Evolutionary conservation across 2,797 vertebrate genomes (phyloP).

Genomic region (Alectoris magna): DNA sequence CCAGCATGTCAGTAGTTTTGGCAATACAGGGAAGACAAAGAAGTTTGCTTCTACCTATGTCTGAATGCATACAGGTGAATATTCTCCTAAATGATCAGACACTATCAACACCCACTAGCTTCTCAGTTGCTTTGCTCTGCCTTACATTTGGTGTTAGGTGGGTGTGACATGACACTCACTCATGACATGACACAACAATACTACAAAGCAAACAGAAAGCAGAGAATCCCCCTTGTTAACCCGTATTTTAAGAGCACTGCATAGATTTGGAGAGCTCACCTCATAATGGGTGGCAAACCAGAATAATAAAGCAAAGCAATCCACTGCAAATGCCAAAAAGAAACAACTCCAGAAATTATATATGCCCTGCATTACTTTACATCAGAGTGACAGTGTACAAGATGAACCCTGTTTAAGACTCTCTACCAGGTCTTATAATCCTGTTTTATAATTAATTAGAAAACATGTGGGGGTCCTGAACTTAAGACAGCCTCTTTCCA

Average conservation of each 20-base stretch:
- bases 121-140: not conserved
- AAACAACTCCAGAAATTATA: not conserved
- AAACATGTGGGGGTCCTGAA: not conserved
- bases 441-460: slow-evolving; percentile 30
- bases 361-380: not conserved
- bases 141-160: not conserved
- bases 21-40: not conserved
- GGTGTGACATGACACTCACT: not conserved
- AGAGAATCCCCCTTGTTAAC: accelerated
- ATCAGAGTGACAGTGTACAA: not conserved
- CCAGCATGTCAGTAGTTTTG: not conserved
- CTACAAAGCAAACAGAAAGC: not conserved
- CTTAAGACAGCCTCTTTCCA: slow-evolving; percentile 7
- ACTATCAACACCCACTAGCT: not conserved
- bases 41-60: not conserved
- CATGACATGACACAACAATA: not conserved
- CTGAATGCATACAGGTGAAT: not conserved
- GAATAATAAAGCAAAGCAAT: not conserved
- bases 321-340: slow-evolving; percentile 5
- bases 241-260: not conserved
- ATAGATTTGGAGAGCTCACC: not conserved
- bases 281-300: not conserved
- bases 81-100: not conserved
- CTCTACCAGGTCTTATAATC: not conserved
- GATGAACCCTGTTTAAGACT: not conserved